Evolutionary conservation across 2,888 invertebrate genomes (phyloP).

Genomic region (Macaria liturata): DNA sequence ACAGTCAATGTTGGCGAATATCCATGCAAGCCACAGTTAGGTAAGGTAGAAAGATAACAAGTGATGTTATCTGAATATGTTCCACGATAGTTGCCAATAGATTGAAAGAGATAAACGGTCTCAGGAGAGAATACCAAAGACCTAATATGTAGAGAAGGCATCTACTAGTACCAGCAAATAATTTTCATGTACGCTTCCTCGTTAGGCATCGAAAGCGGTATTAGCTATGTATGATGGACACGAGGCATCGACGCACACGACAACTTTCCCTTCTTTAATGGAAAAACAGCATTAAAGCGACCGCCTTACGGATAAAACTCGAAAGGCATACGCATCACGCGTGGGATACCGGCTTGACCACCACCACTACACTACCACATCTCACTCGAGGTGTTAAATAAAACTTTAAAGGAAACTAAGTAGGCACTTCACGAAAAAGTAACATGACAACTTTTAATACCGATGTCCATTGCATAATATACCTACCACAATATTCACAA

Average conservation of each 20-base stretch:
- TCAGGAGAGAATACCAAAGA: conserved; percentile 5
- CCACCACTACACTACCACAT: conserved; percentile 45
- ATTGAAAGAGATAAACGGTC: conserved; percentile 1
- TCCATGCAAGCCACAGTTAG: too few relatives aligned
- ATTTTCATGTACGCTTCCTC: conserved; percentile 63
- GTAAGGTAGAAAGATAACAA: too few relatives aligned
- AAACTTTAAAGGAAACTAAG: conserved; percentile 13
- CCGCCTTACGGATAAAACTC: conserved; percentile 63
- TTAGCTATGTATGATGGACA: conserved; percentile 73
- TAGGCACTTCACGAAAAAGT: neutral
- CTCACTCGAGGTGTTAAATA: conserved; percentile 24
- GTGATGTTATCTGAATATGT: neutral
- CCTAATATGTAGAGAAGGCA: conserved; percentile 10
- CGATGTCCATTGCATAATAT: conserved; percentile 10
- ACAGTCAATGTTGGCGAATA: too few relatives aligned
- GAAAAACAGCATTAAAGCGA: conserved; percentile 71
- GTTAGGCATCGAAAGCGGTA: conserved; percentile 74
- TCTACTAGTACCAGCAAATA: conserved; percentile 30
- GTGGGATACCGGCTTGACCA: conserved; percentile 54
- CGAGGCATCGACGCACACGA: conserved; percentile 60
- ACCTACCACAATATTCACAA: conserved; percentile 1
- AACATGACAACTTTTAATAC: neutral
- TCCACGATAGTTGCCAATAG: conserved; percentile 1
- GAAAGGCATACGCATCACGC: conserved; percentile 48
- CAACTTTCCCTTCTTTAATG: conserved; percentile 77